Conservation (phyloP, 2,888 invertebrate genomes). For the Anodontia alba region DNA sequence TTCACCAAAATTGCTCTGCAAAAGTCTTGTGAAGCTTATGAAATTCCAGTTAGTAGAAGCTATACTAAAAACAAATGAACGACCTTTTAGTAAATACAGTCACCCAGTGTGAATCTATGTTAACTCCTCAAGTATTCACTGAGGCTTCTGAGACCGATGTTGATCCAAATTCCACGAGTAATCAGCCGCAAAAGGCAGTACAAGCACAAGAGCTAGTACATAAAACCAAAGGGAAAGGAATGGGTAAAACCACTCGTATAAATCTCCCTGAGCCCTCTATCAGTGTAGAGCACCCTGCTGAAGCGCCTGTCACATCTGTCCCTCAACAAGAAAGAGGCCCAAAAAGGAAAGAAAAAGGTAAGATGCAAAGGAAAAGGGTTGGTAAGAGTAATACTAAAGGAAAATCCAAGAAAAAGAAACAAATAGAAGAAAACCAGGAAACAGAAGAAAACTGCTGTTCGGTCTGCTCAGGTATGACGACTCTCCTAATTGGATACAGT, state of each 20-base stretch:
- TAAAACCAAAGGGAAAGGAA: no score
- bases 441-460: background rate
- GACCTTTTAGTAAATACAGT: background rate
- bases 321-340: no score
- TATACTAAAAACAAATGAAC: constrained; percentile 4
- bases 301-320: no score
- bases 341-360: background rate
- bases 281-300: no score
- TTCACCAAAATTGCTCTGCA: constrained; percentile 12
- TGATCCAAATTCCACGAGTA: background rate
- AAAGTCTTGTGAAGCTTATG: constrained; percentile 28
- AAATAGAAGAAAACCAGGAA: background rate
- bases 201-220: no score
- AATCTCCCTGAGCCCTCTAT: no score
- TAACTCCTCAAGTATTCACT: constrained; percentile 8
- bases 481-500: constrained; percentile 16
- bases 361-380: background rate
- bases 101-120: constrained; percentile 10
- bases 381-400: constrained; percentile 9
- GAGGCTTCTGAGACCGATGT: background rate
- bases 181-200: no score
- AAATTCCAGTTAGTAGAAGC: background rate
- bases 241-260: no score
- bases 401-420: background rate
- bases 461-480: constrained; percentile 21